Conservation (phyloP, 2,797 vertebrate genomes). For the Trachurus trachurus region DNA sequence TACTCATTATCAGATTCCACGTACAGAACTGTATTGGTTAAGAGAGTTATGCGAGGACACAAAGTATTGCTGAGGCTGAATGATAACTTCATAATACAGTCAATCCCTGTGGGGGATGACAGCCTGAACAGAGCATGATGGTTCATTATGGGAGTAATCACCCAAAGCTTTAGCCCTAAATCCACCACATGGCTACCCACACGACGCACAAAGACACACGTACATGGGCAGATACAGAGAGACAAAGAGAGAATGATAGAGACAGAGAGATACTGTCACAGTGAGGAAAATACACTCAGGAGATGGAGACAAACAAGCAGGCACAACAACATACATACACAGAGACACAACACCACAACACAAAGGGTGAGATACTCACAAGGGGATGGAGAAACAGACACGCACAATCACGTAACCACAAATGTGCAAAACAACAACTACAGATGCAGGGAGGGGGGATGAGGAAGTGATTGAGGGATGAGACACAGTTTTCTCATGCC, state of each 20-base stretch:
- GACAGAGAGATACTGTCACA: conserved; percentile 50
- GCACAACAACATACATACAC: neutral
- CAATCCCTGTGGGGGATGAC: conserved; percentile 69
- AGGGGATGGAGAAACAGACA: conserved; percentile 10
- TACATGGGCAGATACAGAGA: conserved; percentile 31
- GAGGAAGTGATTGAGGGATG: conserved; percentile 52
- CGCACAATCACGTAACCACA: neutral
- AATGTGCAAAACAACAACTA: conserved; percentile 38
- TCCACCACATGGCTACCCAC: conserved; percentile 78
- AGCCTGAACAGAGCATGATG: conserved; percentile 79
- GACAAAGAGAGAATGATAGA: conserved; percentile 37
- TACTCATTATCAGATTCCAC: conserved; percentile 46
- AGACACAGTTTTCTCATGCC: conserved; percentile 61
- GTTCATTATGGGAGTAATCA: conserved; percentile 84
- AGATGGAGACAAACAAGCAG: conserved; percentile 39
- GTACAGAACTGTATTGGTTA: conserved; percentile 36
- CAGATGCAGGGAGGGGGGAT: conserved; percentile 32
- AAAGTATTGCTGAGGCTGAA: conserved; percentile 62
- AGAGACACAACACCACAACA: neutral
- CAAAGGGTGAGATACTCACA: conserved; percentile 18
- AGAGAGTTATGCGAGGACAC: conserved; percentile 62
- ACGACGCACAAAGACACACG: conserved; percentile 42
- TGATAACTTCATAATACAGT: conserved; percentile 75
- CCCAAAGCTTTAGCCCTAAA: conserved; percentile 77
- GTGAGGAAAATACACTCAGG: conserved; percentile 34